Conservation (phyloP, 2,888 invertebrate genomes). For the Gastrophysa polygoni region DNA sequence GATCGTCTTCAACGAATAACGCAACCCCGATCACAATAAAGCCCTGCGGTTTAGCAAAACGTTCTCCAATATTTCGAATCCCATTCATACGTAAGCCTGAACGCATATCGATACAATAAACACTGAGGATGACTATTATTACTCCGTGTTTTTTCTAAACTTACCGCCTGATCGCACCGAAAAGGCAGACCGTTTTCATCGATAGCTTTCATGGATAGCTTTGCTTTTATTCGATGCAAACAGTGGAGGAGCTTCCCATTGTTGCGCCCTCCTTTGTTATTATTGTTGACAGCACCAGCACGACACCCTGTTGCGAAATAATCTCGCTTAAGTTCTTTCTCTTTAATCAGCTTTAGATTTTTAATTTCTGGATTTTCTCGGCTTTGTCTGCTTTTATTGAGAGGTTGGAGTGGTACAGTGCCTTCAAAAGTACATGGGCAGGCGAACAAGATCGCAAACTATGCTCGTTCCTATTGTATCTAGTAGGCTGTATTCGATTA, state of each 20-base stretch:
- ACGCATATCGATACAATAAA: constrained; percentile 11
- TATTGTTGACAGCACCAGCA: constrained; percentile 53
- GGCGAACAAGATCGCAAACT: no score
- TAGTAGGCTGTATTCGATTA: no score
- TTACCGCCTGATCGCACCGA: constrained; percentile 24
- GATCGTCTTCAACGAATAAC: background rate
- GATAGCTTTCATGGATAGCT: constrained; percentile 31
- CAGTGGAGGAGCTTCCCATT: constrained; percentile 51
- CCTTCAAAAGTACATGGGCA: constrained; percentile 3
- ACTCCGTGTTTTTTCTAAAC: constrained; percentile 23
- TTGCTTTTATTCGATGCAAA: constrained; percentile 33
- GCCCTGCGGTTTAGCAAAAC: background rate
- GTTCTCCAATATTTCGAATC: background rate
- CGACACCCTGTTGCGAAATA: constrained; percentile 57
- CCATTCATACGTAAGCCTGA: background rate
- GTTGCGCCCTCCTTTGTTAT: constrained; percentile 50
- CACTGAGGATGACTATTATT: background rate
- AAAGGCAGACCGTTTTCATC: constrained; percentile 25
- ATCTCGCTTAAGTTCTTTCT: constrained; percentile 51
- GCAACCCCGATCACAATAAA: background rate
- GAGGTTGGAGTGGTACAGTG: background rate
- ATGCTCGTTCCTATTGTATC: no score
- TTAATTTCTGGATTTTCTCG: constrained; percentile 32
- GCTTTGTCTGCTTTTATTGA: constrained; percentile 16
- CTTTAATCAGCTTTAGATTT: constrained; percentile 52